Base-by-base conservation (phyloP, 2,797 vertebrate genomes). In the Ptychobarbus kaznakovi region DNA sequence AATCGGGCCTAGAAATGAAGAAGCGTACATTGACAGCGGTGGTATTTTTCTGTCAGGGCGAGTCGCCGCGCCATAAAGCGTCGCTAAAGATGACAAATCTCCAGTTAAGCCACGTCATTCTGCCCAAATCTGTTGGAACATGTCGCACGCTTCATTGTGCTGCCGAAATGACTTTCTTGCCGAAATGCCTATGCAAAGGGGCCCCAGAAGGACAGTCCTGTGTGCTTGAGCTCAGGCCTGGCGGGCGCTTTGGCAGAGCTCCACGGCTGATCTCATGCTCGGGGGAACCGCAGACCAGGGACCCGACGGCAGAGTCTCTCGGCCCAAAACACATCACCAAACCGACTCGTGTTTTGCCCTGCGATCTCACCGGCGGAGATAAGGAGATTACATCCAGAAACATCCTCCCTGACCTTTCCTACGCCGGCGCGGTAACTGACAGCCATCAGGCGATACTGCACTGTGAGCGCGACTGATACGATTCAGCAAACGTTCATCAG, bases 131-230 rank as follows among this genome's bases (percentile, higher is more conserved):
- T 91, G 88, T 90, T 91, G 83, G 92, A 94, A 92, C 87, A 89
- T 80, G 91, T 88, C 89, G 87, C 89, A 93, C 85, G 87, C 92
- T 93, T 93, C 87, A 92, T 91, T 93, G 89, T 93, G 87, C 87
- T 90, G 40, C 20, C 78, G 89, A 93, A 94, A 94, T 93, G 89
- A 90, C 90, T 94, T 94, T 93, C 90, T 90, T 32, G 28, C 28
- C 28, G 28, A 32, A 32, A 81, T 81, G 90, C 87, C 82, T 91
- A 83, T 90, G 74, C 81, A 92, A 61, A 80, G 90, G 84, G 63
- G 81, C 84, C 88, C 85, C 90, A 89, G 93, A 94, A 94, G 91
- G 92, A 92, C 89, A 94, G 93, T 92, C 92, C 90, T 89, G 89
- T 91, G 91, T 91, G 91, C 88, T 93, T 92, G 92, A 92, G 90